phyloP scores from a whole-genome alignment of 2,113 vertebrate genomes.

The Paramormyrops kingsleyae region DNA sequence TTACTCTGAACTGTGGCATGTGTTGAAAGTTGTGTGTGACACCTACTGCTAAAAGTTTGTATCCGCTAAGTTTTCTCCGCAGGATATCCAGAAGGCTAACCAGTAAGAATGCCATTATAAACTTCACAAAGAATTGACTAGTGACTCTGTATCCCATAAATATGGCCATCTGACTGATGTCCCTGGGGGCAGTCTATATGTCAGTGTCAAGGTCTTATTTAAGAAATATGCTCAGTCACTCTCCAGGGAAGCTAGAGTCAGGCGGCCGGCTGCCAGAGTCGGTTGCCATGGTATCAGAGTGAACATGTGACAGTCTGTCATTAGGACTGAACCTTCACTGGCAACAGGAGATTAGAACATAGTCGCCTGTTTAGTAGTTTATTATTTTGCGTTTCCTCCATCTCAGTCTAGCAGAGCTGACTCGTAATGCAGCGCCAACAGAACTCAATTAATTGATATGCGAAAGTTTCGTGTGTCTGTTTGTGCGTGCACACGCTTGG shows the following conservation, averaged over 20 bases:
- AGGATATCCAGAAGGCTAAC: constrained; percentile 2
- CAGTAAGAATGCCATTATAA: constrained; percentile 12
- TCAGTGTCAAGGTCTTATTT: constrained; percentile 17
- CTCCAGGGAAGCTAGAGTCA: not conserved
- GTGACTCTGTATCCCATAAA: constrained; percentile 7
- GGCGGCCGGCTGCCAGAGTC: not conserved
- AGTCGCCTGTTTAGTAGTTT: not conserved
- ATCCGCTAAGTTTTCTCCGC: not conserved
- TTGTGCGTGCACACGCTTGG: not conserved
- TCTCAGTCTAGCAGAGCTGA: not conserved
- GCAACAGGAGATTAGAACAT: not conserved
- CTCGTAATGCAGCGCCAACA: not conserved
- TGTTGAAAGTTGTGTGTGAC: not conserved
- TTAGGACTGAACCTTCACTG: constrained; percentile 11
- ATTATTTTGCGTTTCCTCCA: not conserved
- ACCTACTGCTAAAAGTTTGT: not conserved
- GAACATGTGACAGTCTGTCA: constrained; percentile 2
- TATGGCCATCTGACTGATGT: constrained; percentile 17
- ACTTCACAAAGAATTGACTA: constrained; percentile 13
- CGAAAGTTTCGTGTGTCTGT: not conserved
- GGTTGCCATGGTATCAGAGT: constrained; percentile 17
- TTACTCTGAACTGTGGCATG: not conserved
- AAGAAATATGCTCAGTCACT: constrained; percentile 18
- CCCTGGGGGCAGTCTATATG: constrained; percentile 7
- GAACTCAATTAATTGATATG: constrained; percentile 32